Base-by-base conservation (phyloP, 2,797 vertebrate genomes). In the Gallirallus australis region DNA sequence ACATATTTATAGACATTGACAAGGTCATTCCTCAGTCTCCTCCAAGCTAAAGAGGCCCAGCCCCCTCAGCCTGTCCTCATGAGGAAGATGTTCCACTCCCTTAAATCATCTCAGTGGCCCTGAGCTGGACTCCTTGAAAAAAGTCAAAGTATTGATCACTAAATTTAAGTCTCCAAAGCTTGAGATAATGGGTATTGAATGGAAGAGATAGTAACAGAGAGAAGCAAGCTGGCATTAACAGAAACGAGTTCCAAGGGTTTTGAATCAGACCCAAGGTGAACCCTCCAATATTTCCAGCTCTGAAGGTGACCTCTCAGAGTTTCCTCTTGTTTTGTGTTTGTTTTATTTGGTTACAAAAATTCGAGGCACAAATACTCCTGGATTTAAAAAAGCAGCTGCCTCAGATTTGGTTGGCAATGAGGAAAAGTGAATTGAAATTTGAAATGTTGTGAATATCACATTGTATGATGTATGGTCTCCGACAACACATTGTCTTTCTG, bases 401-500 rank as follows among this genome's bases (percentile, higher is more conserved):
- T 77, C 59, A 64, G 18, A 65, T 86, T 91, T 79, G 39, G 53
- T 50, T 77, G 79, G 40, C 53, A 52, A 64, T 0, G 19, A 70
- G 33, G 50, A 30, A 82, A 91, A 42, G 24, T 66, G 76, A 86
- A 48, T 45, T 82, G 39, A 85, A 86, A 88, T 39, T 37, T 60
- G 69, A 88, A 93, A 47, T 35, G 23, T 65, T 89, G 89, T 47
- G 82, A 87, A 80, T 80, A 87, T 23, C 65, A 64, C 75, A 37
- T 73, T 91, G 89, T 75, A 39, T 59, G 31, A 92, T 89, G 53
- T 25, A 35, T 78, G 57, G 37, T 68, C 75, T 89, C 60, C 1
- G 6, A 77, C 33, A 92, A 59, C 68, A 83, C 84, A 60, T 39
- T 94, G 86, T 89, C 61, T 93, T 97, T 87, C 63, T 68, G 60